A percentile compares a stretch with the other conserved stretches of the same genome.
phyloP scores from a whole-genome alignment of 2,888 invertebrate species.

The Aromia moschata region DNA sequence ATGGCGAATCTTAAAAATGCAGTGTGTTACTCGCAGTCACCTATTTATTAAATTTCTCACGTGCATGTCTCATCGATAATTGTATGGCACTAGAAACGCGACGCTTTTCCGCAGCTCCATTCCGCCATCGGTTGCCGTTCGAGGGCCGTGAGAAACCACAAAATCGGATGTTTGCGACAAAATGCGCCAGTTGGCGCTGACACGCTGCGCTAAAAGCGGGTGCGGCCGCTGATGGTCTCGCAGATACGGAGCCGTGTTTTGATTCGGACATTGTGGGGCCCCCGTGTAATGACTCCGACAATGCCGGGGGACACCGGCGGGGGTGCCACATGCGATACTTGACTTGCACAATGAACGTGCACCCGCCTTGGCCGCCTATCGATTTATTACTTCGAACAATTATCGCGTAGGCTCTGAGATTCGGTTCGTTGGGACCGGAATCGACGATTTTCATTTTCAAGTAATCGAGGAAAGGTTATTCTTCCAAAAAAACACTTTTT shows the following conservation, averaged over 20 bases:
- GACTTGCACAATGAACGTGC: constrained; percentile 39
- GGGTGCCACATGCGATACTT: constrained; percentile 49
- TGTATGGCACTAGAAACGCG: constrained; percentile 27
- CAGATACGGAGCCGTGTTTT: constrained; percentile 45
- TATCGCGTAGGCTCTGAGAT: neutral
- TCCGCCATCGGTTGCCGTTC: constrained; percentile 3
- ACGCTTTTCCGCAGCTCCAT: constrained; percentile 8
- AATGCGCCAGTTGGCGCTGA: constrained; percentile 37
- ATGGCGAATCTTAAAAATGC: too few species aligned
- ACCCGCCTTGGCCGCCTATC: constrained; percentile 22
- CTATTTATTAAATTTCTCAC: too few species aligned
- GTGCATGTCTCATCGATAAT: constrained; percentile 11
- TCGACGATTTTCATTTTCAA: too few species aligned
- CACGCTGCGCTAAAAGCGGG: constrained; percentile 43
- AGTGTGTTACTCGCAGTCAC: too few species aligned
- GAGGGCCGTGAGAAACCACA: constrained; percentile 45
- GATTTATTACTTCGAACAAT: constrained; percentile 26
- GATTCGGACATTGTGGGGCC: constrained; percentile 44
- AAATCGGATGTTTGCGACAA: constrained; percentile 24
- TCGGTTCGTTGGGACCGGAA: too few species aligned
- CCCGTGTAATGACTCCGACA: constrained; percentile 48
- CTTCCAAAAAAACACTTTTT: too few species aligned
- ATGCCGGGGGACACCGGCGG: constrained; percentile 38
- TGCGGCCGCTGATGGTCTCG: constrained; percentile 40
- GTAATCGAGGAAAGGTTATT: too few species aligned